Evolutionary conservation across 2,797 vertebrate genomes (phyloP).

Genomic region (Brachyrhaphis roseni): DNA sequence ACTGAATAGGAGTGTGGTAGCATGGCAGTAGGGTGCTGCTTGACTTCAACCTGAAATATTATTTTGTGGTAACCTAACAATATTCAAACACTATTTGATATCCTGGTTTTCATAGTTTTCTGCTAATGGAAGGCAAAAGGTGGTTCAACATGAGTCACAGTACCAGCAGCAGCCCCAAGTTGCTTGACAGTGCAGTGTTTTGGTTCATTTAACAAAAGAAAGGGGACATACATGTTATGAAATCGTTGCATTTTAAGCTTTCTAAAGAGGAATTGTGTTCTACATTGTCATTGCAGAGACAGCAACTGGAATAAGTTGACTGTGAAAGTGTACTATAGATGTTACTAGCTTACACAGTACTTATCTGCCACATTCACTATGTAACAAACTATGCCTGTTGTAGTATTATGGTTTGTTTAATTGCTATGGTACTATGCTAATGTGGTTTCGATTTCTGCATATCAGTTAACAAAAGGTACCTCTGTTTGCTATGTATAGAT

Average conservation of each 20-base stretch:
- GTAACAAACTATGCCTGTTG: slow-evolving; percentile 42
- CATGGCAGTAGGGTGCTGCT: background rate
- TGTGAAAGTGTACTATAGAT: slow-evolving; percentile 60
- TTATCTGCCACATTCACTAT: slow-evolving; percentile 36
- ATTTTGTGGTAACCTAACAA: background rate
- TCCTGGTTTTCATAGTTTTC: background rate
- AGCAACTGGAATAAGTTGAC: slow-evolving; percentile 67
- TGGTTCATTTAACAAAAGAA: slow-evolving; percentile 17
- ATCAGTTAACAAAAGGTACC: slow-evolving; percentile 15
- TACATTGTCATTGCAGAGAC: slow-evolving; percentile 40
- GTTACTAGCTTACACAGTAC: slow-evolving; percentile 43
- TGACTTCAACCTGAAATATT: background rate
- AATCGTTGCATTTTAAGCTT: slow-evolving; percentile 25
- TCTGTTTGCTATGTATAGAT: slow-evolving; percentile 4
- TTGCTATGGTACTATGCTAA: slow-evolving; percentile 23
- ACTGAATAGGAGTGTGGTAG: background rate
- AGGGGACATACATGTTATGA: slow-evolving; percentile 10
- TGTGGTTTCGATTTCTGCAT: slow-evolving; percentile 22
- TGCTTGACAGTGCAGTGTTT: slow-evolving; percentile 30
- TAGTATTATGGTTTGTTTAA: slow-evolving; percentile 37
- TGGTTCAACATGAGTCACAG: slow-evolving; percentile 6
- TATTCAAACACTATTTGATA: background rate
- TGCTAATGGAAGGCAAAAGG: background rate
- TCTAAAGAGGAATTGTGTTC: slow-evolving; percentile 9
- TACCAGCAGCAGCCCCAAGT: slow-evolving; percentile 45